Conservation (phyloP, 2,113 vertebrate species). For the Sylvia atricapilla region DNA sequence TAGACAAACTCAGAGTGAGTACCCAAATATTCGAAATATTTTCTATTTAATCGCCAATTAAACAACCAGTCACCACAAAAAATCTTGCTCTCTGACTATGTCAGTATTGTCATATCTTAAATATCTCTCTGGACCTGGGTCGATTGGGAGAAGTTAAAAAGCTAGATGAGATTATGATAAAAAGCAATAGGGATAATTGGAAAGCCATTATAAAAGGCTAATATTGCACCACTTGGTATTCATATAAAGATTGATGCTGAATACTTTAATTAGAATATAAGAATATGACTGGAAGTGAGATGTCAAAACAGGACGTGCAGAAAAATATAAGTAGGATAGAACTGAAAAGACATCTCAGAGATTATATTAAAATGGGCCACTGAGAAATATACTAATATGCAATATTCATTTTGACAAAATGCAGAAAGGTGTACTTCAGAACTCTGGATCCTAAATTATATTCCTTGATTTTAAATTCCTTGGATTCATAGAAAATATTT, state of each 20-base stretch:
- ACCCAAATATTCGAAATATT: background rate
- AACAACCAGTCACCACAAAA: background rate
- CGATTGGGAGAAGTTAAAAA: accelerated
- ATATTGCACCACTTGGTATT: background rate
- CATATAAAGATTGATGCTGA: background rate
- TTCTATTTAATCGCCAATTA: background rate
- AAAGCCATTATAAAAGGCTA: background rate
- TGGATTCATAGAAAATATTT: background rate
- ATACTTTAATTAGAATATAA: background rate
- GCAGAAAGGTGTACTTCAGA: background rate
- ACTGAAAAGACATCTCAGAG: background rate
- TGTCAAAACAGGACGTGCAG: background rate
- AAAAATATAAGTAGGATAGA: background rate
- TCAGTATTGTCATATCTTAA: background rate
- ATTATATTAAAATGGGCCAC: background rate
- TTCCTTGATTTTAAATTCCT: background rate
- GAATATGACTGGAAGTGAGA: background rate
- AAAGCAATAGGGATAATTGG: background rate
- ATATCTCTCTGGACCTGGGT: background rate
- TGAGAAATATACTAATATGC: background rate
- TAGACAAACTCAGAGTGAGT: background rate
- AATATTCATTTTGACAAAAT: background rate
- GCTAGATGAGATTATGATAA: background rate
- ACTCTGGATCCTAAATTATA: background rate
- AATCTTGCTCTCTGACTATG: background rate